phyloP scores from a whole-genome alignment of 2,113 vertebrate species.

The Malurus alboscapulatus region DNA sequence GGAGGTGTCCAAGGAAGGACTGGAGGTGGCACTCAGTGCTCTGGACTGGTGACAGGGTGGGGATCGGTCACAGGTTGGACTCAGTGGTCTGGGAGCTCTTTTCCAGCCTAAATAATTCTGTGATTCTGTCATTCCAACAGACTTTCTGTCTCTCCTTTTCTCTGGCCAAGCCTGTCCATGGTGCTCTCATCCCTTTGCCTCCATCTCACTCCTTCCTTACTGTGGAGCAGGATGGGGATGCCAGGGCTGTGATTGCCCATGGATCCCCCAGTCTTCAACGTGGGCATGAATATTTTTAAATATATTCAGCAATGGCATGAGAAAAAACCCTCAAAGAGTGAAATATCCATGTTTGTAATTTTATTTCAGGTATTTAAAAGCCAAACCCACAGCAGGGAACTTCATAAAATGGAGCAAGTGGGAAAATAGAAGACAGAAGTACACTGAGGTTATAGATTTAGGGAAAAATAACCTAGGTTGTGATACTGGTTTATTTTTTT shows the following conservation, averaged over 20 bases:
- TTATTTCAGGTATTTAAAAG: background rate
- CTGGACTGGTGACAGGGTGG: background rate
- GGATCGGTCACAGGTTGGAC: accelerated
- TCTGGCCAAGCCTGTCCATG: background rate
- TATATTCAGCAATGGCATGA: background rate
- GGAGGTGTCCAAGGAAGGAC: background rate
- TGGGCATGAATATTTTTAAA: background rate
- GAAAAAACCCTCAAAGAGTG: accelerated
- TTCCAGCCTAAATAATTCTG: background rate
- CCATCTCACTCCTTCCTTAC: background rate
- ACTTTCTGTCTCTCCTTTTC: background rate
- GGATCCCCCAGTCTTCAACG: background rate
- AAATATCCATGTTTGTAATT: background rate
- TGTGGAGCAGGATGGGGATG: background rate
- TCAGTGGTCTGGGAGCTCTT: background rate
- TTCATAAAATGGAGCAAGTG: background rate
- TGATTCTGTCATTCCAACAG: background rate
- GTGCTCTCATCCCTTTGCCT: background rate
- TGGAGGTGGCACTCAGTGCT: accelerated
- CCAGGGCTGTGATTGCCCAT: background rate
- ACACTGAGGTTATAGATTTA: no score
- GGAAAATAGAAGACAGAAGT: background rate
- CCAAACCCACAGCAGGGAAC: accelerated
- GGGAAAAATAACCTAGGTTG: background rate
- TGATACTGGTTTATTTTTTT: background rate